phyloP scores from a whole-genome alignment of 2,113 vertebrate genomes.

The Ellobius talpinus region DNA sequence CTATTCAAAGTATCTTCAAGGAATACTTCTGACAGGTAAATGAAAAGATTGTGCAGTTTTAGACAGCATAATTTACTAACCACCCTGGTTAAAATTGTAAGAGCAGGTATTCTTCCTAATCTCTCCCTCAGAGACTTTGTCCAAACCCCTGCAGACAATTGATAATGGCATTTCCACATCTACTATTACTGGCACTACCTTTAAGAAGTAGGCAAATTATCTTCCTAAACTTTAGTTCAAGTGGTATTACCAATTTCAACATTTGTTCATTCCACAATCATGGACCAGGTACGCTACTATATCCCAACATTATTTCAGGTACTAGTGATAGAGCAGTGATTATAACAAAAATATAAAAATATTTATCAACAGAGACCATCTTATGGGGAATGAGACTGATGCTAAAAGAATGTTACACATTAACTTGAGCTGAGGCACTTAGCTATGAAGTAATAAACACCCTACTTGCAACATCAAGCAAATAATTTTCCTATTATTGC shows the following conservation, averaged over 20 bases:
- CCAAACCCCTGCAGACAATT: background rate
- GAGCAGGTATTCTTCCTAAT: background rate
- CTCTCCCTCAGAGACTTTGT: background rate
- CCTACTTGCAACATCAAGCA: background rate
- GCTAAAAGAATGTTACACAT: background rate
- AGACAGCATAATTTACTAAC: background rate
- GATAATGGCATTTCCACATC: background rate
- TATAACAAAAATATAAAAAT: constrained; percentile 16
- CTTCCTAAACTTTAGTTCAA: background rate
- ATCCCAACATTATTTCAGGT: constrained; percentile 11
- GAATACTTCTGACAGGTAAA: constrained; percentile 5
- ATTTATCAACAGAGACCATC: background rate
- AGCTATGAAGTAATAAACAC: background rate
- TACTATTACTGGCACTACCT: background rate
- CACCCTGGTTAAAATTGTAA: background rate
- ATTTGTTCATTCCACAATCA: constrained; percentile 7
- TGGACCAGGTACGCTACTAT: background rate
- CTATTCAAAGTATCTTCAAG: constrained; percentile 26
- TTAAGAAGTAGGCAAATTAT: background rate
- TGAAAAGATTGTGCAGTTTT: background rate
- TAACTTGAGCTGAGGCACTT: background rate
- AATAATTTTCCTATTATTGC: background rate
- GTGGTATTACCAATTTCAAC: background rate
- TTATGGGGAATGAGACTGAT: background rate
- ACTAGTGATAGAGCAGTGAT: background rate